Percentiles rank a stretch among this genome's conserved stretches.
These are phyloP conservation scores for Hirudinaria manillensis DNA, from an alignment of 2,888 invertebrate species.

Conservation along the genomic window DNA sequence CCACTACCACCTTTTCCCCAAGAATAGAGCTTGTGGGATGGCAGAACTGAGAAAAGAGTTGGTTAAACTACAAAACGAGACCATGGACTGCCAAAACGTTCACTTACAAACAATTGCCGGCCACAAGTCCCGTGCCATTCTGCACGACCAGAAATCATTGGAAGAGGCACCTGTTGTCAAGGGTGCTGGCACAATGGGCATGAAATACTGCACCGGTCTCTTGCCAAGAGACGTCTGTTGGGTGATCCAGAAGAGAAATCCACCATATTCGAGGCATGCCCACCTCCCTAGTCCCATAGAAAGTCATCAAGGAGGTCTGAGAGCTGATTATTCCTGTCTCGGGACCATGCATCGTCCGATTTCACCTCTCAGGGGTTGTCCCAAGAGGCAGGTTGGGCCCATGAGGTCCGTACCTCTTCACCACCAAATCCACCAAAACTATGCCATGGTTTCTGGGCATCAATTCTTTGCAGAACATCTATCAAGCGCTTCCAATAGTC, in stretches of 20 bases:
- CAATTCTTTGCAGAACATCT: slow-evolving; percentile 22
- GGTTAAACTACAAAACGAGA: slow-evolving; percentile 40
- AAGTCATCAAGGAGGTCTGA: background rate
- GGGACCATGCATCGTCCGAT: slow-evolving; percentile 60
- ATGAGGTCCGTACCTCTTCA: slow-evolving; percentile 25
- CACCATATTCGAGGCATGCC: slow-evolving; percentile 6
- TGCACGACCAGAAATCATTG: slow-evolving; percentile 42
- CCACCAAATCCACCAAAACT: slow-evolving; percentile 6
- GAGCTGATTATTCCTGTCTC: slow-evolving; percentile 1
- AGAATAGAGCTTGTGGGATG: slow-evolving; percentile 74
- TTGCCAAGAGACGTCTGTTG: background rate
- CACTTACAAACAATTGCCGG: slow-evolving; percentile 42
- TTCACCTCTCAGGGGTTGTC: slow-evolving; percentile 21
- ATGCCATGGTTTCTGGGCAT: background rate
- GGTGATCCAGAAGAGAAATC: slow-evolving; percentile 7
- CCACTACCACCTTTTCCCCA: slow-evolving; percentile 64
- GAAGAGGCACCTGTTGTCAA: slow-evolving; percentile 39
- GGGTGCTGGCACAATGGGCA: background rate
- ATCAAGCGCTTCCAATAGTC: slow-evolving; percentile 25
- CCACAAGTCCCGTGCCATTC: slow-evolving; percentile 29
- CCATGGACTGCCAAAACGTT: slow-evolving; percentile 42
- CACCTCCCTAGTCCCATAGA: slow-evolving; percentile 20
- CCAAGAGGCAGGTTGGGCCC: slow-evolving; percentile 19
- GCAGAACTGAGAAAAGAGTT: slow-evolving; percentile 74
- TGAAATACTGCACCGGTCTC: background rate